Percentiles rank a stretch among this genome's conserved stretches.
phyloP scores from a whole-genome alignment of 1,140 invertebrate species.

The Daktulosphaira vitifoliae region DNA sequence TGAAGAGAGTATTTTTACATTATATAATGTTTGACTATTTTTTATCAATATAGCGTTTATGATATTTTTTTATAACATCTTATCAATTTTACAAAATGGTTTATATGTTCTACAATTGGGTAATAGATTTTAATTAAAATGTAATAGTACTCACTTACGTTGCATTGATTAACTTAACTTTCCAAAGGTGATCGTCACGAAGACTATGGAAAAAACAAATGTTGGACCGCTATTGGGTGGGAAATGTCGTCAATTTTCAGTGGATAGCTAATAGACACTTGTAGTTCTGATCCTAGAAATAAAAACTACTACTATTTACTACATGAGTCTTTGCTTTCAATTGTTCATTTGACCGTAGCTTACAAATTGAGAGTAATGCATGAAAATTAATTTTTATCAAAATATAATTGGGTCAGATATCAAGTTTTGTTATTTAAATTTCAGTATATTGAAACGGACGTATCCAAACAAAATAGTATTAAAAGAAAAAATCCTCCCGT shows the following conservation, averaged over 20 bases:
- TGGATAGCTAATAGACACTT: slow-evolving; percentile 63
- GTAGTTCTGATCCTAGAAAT: slow-evolving; percentile 50
- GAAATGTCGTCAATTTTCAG: slow-evolving; percentile 63
- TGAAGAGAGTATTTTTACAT: background rate
- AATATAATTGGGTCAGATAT: background rate
- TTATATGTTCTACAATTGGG: background rate
- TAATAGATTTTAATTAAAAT: background rate
- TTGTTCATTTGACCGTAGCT: slow-evolving; percentile 59
- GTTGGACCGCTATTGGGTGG: slow-evolving; percentile 75
- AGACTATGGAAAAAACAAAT: slow-evolving; percentile 68
- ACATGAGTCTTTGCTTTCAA: slow-evolving; percentile 57
- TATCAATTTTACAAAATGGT: background rate
- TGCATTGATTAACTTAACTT: too few species aligned
- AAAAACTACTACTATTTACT: slow-evolving; percentile 74
- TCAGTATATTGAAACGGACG: background rate
- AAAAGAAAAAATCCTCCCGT: background rate
- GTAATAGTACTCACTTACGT: slow-evolving; percentile 32
- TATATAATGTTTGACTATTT: slow-evolving; percentile 14
- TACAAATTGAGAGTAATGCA: slow-evolving; percentile 45
- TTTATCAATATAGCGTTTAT: background rate
- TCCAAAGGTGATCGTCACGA: slow-evolving; percentile 52
- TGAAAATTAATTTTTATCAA: background rate
- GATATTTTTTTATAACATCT: fast-evolving
- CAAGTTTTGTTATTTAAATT: background rate
- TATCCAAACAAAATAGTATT: too few species aligned